Percentiles rank a stretch among this genome's conserved stretches.
phyloP scores from a whole-genome alignment of 1,140 invertebrate species.

The Lepidurus couesii region DNA sequence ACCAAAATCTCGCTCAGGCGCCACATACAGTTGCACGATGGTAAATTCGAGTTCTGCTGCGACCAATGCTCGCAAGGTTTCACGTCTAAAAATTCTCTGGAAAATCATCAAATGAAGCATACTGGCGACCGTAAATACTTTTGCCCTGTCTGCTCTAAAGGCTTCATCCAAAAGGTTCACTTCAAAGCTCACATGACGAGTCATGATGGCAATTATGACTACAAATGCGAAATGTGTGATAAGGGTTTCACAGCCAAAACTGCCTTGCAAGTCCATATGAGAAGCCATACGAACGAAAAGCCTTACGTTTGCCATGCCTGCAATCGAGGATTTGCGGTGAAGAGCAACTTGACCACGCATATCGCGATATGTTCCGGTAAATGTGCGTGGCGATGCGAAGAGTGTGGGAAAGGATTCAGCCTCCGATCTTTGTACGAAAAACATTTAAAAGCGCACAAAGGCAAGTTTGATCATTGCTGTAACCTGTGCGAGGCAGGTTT shows the following conservation, averaged over 20 bases:
- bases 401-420: conserved; percentile 28
- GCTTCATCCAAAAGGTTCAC: conserved; percentile 20
- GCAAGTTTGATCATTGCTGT: conserved; percentile 31
- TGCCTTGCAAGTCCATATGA: conserved; percentile 25
- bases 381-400: conserved; percentile 20
- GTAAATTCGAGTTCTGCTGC: background rate
- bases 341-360: conserved; percentile 30
- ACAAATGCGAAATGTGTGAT: conserved; percentile 31
- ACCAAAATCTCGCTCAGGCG: conserved; percentile 1
- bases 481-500: conserved; percentile 30
- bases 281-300: conserved; percentile 33
- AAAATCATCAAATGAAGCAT: conserved; percentile 10
- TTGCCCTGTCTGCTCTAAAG: conserved; percentile 1
- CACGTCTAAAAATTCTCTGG: conserved; percentile 5
- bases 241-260: conserved; percentile 28
- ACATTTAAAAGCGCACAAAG: conserved; percentile 31
- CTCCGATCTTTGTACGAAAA: conserved; percentile 26
- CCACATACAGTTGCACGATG: conserved; percentile 25
- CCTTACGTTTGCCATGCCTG: conserved; percentile 32
- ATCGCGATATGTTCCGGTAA: conserved; percentile 24
- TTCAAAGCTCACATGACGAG: conserved; percentile 16
- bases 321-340: conserved; percentile 27
- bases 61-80: conserved; percentile 25
- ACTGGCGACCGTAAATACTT: background rate
- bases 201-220: conserved; percentile 7